Base-by-base conservation (phyloP, 2,797 vertebrate species). In the Gadopsis bispinosus region DNA sequence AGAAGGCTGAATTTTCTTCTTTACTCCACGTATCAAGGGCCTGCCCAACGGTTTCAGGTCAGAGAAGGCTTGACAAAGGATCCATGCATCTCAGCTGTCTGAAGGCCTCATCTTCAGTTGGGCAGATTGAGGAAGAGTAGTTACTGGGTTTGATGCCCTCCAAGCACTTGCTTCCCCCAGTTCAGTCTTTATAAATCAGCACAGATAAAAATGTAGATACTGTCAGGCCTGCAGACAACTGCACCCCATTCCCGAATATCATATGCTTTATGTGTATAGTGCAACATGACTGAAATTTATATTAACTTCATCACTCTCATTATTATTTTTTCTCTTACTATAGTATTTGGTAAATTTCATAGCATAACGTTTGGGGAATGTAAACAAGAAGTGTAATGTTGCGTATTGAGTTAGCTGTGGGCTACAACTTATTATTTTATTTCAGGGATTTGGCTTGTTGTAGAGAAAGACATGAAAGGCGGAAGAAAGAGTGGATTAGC, bases 21-120 rank as follows among this genome's bases (percentile, higher is more conserved):
- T 53, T 13, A 31, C 64, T 75, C 19, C 53, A 68, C 7, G 26
- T 78, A 26, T 70, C n/a, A 17, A 13, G 26, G 41, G 35, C 50
- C 77, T 73, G 63, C 69, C 73, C 45, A 58, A 75, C 90, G 83
- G 77, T 76, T 85, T 85, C 63, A 85, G 81, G 83, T 83, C 89
- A 90, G 73, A 54, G 63, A 71, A 41, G 74, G 58, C 82, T 82
- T 88, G 82, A 88, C 74, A 68, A 83, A 84, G 69, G 67, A 88
- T 81, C 85, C 31, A 20, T 77, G 86, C 73, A 71, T 83, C 71
- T 75, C 67, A 81, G 84, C 82, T 86, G 83, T 91, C 87, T 62
- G 19, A 78, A 76, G 75, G 77, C 65, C 68, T 86, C 61, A 74
- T 83, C 77, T 70, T 89, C 85, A 84, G 59, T 20, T 48, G 53